These are phyloP conservation scores for Margaritifera margaritifera DNA, from an alignment of 2,888 invertebrate genomes.

Conservation along the genomic window DNA sequence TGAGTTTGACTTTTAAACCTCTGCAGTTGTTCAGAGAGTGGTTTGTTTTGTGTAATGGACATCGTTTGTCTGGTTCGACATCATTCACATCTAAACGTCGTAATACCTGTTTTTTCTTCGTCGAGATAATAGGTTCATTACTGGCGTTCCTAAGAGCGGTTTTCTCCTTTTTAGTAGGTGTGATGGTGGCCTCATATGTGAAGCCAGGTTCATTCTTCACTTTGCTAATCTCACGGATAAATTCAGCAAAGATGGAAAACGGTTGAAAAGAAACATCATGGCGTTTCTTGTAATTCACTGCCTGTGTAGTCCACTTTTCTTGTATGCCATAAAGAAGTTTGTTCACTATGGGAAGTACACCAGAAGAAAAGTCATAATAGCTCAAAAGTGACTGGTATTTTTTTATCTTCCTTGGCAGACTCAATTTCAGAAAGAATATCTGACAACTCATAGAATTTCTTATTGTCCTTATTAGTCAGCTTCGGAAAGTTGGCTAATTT, in stretches of 20 bases:
- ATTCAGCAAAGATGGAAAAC: conserved; percentile 6
- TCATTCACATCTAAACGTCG: not conserved
- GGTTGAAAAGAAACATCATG: conserved; percentile 13
- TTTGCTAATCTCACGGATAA: conserved; percentile 5
- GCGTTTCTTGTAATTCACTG: conserved; percentile 5
- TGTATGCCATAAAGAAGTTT: too few species aligned
- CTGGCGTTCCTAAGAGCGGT: too few species aligned
- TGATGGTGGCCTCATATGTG: not conserved
- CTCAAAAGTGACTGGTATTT: conserved; percentile 5
- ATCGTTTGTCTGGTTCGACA: not conserved
- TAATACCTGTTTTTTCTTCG: not conserved
- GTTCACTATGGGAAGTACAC: conserved; percentile 9
- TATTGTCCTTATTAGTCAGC: conserved; percentile 7
- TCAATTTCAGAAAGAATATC: conserved; percentile 14
- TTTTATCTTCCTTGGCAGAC: conserved; percentile 5
- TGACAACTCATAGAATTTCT: conserved; percentile 8
- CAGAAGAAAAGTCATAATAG: conserved; percentile 12
- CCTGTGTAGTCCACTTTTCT: conserved; percentile 13
- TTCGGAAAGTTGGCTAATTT: conserved; percentile 13
- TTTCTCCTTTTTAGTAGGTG: too few species aligned
- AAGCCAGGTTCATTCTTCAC: conserved; percentile 17
- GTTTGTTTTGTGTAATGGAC: conserved; percentile 3
- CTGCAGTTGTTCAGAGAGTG: conserved; percentile 14
- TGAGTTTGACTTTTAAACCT: conserved; percentile 1
- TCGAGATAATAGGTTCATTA: not conserved